Conservation (phyloP, 1,140 invertebrate genomes). For the Magallana angulata region DNA sequence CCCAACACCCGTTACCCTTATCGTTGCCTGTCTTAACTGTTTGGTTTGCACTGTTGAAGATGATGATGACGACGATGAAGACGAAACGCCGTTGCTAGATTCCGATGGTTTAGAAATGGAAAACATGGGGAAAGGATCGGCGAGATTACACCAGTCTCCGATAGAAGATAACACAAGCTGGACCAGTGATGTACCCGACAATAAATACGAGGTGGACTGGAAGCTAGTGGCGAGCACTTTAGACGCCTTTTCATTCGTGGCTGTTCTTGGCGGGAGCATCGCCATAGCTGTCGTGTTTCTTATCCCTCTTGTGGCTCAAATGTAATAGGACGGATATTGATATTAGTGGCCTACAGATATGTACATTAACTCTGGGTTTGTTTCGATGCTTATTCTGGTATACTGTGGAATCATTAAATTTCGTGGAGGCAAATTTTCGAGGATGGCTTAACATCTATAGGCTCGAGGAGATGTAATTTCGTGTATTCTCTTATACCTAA, state of each 20-base stretch:
- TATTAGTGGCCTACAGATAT: too few species aligned
- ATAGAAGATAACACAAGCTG: background rate
- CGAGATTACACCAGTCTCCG: background rate
- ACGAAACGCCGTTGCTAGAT: background rate
- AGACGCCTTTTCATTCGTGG: conserved; percentile 53
- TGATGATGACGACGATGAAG: conserved; percentile 31
- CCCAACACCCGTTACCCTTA: conserved; percentile 34
- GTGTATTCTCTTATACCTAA: too few species aligned
- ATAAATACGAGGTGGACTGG: conserved; percentile 51
- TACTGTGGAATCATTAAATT: too few species aligned
- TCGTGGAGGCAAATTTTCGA: too few species aligned
- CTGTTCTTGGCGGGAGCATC: conserved; percentile 39
- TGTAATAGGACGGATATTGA: background rate
- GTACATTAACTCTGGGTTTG: too few species aligned
- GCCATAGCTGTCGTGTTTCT: conserved; percentile 46
- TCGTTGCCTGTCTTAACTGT: conserved; percentile 51
- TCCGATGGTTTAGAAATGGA: conserved; percentile 17
- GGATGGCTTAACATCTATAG: too few species aligned
- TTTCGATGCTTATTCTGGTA: too few species aligned
- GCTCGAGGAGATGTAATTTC: too few species aligned
- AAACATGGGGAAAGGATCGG: conserved; percentile 1
- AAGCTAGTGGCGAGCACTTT: conserved; percentile 52
- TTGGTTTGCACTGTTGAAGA: conserved; percentile 42
- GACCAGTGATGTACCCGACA: conserved; percentile 7
- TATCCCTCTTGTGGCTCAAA: conserved; percentile 41